A percentile compares a stretch with the other conserved stretches of the same genome.
These are phyloP conservation scores for Odobenus rosmarus DNA, from an alignment of 2,113 vertebrate genomes.

Conservation along the genomic window DNA sequence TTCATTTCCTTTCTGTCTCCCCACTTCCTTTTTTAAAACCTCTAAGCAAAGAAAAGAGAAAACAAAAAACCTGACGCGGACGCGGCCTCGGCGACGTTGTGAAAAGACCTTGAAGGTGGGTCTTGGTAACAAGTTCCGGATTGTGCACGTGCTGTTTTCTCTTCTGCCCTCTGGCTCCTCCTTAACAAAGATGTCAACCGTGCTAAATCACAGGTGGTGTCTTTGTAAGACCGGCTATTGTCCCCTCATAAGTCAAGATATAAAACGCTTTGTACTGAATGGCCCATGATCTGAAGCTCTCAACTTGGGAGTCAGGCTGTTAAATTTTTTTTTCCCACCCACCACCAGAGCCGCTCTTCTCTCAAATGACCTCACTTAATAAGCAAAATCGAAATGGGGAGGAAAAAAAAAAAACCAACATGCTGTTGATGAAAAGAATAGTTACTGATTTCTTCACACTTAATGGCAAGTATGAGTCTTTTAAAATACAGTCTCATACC, in stretches of 20 bases:
- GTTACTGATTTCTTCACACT: slow-evolving; percentile 81
- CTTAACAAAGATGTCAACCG: slow-evolving; percentile 73
- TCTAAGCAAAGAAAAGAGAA: not conserved
- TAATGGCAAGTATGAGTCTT: slow-evolving; percentile 76
- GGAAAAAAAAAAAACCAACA: not conserved
- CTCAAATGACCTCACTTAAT: slow-evolving; percentile 73
- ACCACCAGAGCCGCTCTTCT: slow-evolving; percentile 47
- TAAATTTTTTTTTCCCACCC: not conserved
- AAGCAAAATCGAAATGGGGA: slow-evolving; percentile 73
- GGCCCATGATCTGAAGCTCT: slow-evolving; percentile 45
- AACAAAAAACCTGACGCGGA: not conserved
- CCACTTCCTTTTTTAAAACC: not conserved
- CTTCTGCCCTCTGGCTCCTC: not conserved
- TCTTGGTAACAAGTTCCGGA: not conserved
- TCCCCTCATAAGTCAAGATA: slow-evolving; percentile 70
- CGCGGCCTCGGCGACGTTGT: not conserved
- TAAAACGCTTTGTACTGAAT: slow-evolving; percentile 57
- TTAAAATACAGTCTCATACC: slow-evolving; percentile 73
- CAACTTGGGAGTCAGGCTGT: slow-evolving; percentile 62
- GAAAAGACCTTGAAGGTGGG: not conserved
- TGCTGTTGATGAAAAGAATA: slow-evolving; percentile 79
- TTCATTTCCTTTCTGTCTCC: not conserved
- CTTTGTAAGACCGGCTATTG: slow-evolving; percentile 65
- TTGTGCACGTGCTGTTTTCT: slow-evolving; percentile 43
- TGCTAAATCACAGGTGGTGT: slow-evolving; percentile 72